These are phyloP conservation scores for Macaca mulatta DNA, from an alignment of 2,113 vertebrate species.

Conservation along the genomic window DNA sequence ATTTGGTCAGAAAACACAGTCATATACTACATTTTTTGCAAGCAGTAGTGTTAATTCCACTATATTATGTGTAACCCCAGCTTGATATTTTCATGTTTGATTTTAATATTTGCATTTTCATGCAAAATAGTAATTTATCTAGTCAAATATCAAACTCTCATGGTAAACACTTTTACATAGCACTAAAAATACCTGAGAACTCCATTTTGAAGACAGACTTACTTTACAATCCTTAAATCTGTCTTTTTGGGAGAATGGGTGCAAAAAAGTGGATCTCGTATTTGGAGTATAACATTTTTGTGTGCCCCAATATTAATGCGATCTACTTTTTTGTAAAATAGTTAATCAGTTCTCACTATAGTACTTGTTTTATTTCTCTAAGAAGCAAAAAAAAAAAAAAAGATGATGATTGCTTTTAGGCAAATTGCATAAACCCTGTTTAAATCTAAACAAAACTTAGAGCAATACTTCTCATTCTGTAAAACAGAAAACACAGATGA, in stretches of 20 bases:
- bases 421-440: background rate
- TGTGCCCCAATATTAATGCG: background rate
- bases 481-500: background rate
- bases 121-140: background rate
- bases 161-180: background rate
- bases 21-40: background rate
- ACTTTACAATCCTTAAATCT: background rate
- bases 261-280: background rate
- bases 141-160: background rate
- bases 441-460: background rate
- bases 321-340: background rate
- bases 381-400: background rate
- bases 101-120: background rate
- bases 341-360: background rate
- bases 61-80: background rate
- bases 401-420: background rate
- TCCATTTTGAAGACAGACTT: background rate
- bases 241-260: fast-evolving
- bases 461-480: background rate
- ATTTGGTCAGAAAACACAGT: background rate
- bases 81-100: background rate
- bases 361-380: background rate
- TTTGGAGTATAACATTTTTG: background rate
- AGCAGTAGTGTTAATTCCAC: background rate
- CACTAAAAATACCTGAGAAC: background rate